Percentiles rank a stretch among this genome's conserved stretches.
Evolutionary conservation across 2,797 vertebrate genomes (phyloP).

Genomic region (Sebastes minor): DNA sequence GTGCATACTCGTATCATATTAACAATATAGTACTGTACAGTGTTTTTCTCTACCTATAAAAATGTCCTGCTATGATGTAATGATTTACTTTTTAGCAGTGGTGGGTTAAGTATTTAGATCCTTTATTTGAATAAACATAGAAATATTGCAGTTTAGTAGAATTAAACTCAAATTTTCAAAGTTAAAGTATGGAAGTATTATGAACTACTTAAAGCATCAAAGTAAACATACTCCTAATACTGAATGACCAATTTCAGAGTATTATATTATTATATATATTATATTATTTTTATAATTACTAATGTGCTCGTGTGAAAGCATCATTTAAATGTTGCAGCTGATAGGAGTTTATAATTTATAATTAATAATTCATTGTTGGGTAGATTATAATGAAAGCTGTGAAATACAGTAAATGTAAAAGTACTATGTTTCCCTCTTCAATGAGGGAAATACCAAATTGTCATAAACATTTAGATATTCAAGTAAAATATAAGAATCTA

Average conservation of each 20-base stretch:
- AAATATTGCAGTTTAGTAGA: not conserved
- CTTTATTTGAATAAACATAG: not conserved
- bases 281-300: not conserved
- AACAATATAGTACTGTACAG: not conserved
- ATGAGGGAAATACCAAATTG: not conserved
- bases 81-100: not conserved
- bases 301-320: not conserved
- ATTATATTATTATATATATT: not conserved
- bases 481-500: not conserved
- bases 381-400: not conserved
- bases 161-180: not conserved
- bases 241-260: not conserved
- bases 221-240: not conserved
- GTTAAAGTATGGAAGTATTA: not conserved
- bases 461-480: not conserved
- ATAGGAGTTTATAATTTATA: not conserved
- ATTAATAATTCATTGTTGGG: not conserved
- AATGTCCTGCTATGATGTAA: not conserved
- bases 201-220: not conserved
- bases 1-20: not conserved
- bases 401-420: not conserved
- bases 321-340: not conserved
- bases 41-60: not conserved
- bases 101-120: not conserved
- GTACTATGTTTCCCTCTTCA: not conserved